Percentiles rank a stretch among this genome's conserved stretches.
Conservation (phyloP, 2,888 invertebrate species). For the Cephus nigrinus region DNA sequence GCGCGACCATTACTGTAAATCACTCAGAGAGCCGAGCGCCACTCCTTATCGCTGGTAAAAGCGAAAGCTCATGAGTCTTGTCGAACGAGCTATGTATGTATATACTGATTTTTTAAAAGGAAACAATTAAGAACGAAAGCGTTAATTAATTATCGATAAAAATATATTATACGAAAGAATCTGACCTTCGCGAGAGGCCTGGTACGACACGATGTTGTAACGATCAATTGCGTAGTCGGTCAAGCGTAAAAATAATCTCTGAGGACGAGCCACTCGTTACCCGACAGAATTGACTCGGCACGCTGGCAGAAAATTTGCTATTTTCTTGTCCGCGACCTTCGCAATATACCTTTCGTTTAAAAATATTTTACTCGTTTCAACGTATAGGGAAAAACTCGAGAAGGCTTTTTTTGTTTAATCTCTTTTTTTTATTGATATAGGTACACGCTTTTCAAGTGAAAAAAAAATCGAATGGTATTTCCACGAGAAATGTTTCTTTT, state of each 20-base stretch:
- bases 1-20: slow-evolving; percentile 5
- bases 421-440: too few relatives aligned
- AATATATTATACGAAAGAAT: not conserved
- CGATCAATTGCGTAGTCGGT: not conserved
- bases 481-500: not conserved
- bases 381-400: not conserved
- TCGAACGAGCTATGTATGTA: not conserved
- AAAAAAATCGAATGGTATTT: not conserved
- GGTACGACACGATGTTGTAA: not conserved
- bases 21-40: not conserved
- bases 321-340: not conserved
- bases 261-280: not conserved
- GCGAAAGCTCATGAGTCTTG: not conserved
- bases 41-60: not conserved
- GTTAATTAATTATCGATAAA: not conserved
- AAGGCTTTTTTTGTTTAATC: not conserved
- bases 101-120: not conserved
- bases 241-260: not conserved
- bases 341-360: not conserved
- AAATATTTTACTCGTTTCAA: not conserved
- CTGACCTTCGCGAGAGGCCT: not conserved
- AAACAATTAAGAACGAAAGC: not conserved
- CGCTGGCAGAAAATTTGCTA: not conserved
- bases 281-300: not conserved
- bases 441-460: not conserved